Evolutionary conservation across 2,888 invertebrate genomes (phyloP), one percentile per base, ranked within the genome.

Genomic region (Scelioninae gen. 1): DNA sequence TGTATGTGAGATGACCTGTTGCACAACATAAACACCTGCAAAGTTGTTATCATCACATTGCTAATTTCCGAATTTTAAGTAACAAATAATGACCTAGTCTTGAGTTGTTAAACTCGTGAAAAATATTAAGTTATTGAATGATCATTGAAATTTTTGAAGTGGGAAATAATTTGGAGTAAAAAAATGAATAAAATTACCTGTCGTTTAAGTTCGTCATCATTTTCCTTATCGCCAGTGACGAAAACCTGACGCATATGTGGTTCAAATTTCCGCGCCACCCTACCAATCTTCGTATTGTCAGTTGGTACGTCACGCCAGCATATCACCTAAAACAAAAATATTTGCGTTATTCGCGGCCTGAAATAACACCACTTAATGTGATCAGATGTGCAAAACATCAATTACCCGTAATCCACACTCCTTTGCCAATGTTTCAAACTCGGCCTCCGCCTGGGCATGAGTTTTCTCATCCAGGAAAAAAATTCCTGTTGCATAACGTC

Each of bases 181-280:
- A n/a, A n/a, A n/a, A 53, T 9, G 10, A 53, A 53, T 31, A 15
- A 15, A 45, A 93, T 93, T 93, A 96, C 96, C 95, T 96, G 95
- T 88, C 95, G 93, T 83, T 94, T 93, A 69, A 96, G 94, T 83
- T 94, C 83, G 4, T 88, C 94, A 86, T 94, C 93, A 88, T 94
- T 94, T 85, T 94, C 93, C 88, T 93, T 93, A 90, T 95, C 94
- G 78, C 96, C 96, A 77, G 95, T 95, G 80, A 96, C 95, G 92
- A 96, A 96, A 86, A 98, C 99, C 94, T 99, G 99, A 88, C 98
- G 95, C 94, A 99, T 98, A 91, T 96, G 95, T 45, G 99, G 99
- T 94, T 99, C 99, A 89, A 96, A 97, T 93, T 96, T 97, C 90
- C 95, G 95, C 75, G 99, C 99, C 89, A 99, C 98, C 87, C 95